phyloP scores from a whole-genome alignment of 23 tunicate species.

The Corella eumyota region DNA sequence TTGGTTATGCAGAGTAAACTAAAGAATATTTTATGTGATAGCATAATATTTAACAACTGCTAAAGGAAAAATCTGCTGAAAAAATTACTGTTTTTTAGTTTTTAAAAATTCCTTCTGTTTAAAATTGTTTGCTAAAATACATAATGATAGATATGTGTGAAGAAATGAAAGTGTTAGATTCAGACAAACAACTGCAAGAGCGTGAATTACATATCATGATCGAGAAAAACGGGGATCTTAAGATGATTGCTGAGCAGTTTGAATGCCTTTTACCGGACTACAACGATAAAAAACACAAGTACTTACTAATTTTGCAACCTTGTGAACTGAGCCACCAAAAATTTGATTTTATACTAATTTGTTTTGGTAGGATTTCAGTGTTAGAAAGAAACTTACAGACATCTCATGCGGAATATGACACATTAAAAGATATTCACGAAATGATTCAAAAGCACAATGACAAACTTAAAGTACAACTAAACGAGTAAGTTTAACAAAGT shows the following conservation, averaged over 20 bases:
- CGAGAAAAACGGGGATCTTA: conserved; percentile 38
- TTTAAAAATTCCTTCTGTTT: no score
- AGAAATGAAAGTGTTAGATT: conserved; percentile 3
- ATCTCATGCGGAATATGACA: conserved; percentile 33
- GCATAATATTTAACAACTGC: no score
- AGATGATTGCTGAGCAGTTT: conserved; percentile 43
- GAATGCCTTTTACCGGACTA: conserved; percentile 27
- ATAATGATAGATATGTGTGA: no score
- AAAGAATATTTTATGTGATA: no score
- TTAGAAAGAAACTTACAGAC: conserved; percentile 34
- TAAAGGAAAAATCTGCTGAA: no score
- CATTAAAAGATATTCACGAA: conserved; percentile 43
- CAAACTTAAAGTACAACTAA: conserved; percentile 36
- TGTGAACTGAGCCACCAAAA: no score
- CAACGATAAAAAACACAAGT: conserved; percentile 35
- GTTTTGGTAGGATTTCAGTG: conserved; percentile 35
- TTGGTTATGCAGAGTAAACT: no score
- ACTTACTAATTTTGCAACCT: no score
- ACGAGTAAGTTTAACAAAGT: conserved; percentile 14
- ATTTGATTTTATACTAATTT: no score
- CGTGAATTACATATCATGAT: conserved; percentile 32
- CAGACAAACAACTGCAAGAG: conserved; percentile 10
- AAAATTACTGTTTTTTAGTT: no score
- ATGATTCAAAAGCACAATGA: conserved; percentile 68
- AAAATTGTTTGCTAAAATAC: no score